Base-by-base conservation (phyloP, 1,140 invertebrate species). In the Dreissena rostriformis region DNA sequence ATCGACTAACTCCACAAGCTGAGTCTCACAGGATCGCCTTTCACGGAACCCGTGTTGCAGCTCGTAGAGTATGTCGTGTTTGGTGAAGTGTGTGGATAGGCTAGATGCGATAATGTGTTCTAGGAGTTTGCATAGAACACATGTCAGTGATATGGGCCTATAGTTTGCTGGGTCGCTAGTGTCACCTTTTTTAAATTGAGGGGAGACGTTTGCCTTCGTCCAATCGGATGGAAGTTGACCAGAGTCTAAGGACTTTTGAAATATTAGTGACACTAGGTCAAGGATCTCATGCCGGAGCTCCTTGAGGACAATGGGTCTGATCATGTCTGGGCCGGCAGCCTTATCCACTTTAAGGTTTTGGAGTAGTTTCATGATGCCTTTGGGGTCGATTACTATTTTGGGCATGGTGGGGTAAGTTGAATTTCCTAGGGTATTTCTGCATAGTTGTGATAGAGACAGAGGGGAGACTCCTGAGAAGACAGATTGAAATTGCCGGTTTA, bases 21-120 rank as follows among this genome's bases (percentile, higher is more conserved):
- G 77, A 8, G 66, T 80, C 39, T 70, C 77, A 71, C 77, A 80
- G 66, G 77, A 80, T 5, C 66, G 53, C 22, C 24, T 26, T 57
- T 73, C 75, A 24, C 74, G 49, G 65, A 87, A 87, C 5, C 66
- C 86, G 75, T 85, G 82, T 70, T 87, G 82, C 0, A 82, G 72
- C n/a, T 72, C 22, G 68, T 87, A 87, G 8, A 87, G 53, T 19
- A 83, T 82, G 70, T 75, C 85, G 22, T 82, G 71, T 14, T 17
- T 83, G 12, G 63, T 76, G n/a, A 71, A 29, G 39, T 87, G 83
- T 29, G 14, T 61, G 26, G 80, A 57, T 19, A 75, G 71, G 49
- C 53, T 55, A 39, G 76, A 81, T 17, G 77, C 28, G 10, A 87
- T 51, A 51, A 80, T 85, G 26, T 83, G 77, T 53, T 87, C 74